Percentiles rank a stretch among this genome's conserved stretches.
Evolutionary conservation across 2,888 invertebrate genomes (phyloP).

Genomic region (Bimastos eiseni): DNA sequence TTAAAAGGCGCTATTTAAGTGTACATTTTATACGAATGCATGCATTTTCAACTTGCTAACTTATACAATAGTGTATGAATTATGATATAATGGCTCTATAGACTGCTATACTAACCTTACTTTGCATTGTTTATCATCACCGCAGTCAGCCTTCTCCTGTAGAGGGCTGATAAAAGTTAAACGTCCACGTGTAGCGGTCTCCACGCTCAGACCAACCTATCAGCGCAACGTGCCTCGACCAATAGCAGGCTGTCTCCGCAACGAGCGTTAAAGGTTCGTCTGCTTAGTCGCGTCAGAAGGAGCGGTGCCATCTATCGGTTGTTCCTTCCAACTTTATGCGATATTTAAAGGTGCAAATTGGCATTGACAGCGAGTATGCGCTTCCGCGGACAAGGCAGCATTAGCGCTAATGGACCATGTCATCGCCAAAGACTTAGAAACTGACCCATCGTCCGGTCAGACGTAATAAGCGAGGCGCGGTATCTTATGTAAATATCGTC

Average conservation of each 20-base stretch:
- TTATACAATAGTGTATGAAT: too few relatives aligned
- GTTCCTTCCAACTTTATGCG: slow-evolving; percentile 7
- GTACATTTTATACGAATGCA: too few relatives aligned
- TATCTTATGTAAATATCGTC: slow-evolving; percentile 13
- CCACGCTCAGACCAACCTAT: too few relatives aligned
- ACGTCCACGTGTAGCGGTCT: too few relatives aligned
- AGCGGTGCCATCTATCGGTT: not conserved
- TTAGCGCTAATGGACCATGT: slow-evolving; percentile 25
- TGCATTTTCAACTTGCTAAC: too few relatives aligned
- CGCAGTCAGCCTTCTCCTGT: too few relatives aligned
- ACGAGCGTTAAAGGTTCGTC: not conserved
- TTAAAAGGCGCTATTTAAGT: too few relatives aligned
- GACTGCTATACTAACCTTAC: too few relatives aligned
- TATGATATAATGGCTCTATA: too few relatives aligned
- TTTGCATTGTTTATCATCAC: too few relatives aligned
- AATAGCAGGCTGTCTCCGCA: not conserved
- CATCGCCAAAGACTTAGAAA: slow-evolving; percentile 15
- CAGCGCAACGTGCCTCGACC: not conserved
- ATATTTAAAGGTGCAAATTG: slow-evolving; percentile 24
- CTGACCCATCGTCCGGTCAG: slow-evolving; percentile 9
- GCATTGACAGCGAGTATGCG: not conserved
- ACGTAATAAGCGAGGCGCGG: slow-evolving; percentile 17
- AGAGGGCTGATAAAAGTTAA: too few relatives aligned
- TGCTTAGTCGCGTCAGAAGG: not conserved
- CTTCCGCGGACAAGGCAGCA: not conserved